Base-by-base conservation (phyloP, 2,888 invertebrate species). In the Apeira syringaria region DNA sequence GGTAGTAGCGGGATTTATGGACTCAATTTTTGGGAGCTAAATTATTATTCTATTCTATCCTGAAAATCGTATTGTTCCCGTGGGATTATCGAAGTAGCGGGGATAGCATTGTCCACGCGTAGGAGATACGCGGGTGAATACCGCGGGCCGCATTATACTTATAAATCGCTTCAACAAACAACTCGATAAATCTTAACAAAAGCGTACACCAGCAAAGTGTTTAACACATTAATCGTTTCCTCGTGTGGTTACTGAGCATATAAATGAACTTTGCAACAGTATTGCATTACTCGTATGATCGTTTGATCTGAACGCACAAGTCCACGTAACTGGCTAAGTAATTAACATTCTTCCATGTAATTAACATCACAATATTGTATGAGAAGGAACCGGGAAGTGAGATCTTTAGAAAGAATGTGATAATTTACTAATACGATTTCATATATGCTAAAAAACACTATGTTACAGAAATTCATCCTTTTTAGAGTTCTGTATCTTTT, bases 341-440 rank as follows among this genome's bases (percentile, higher is more conserved):
- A 45, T 45, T 45, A 45, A 45, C 26, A 45, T 45, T 45, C 39
- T 45, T 30, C 28, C 28, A 38, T 29, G 11, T 25, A 37, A 37
- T 44, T 44, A 44, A 7, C 25, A 13, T 12, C 22, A 13, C 27
- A 31, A 45, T 39, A 27, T 30, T 34, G 30, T 38, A 24, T 28
- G 11, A 38, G 33, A 10, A 17, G 39, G 25, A 20, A 30, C 20
- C 24, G 34, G 45, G 45, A 45, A 45, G 45, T 45, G 38, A 38
- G 26, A 35, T 39, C 34, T 31, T 35, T 30, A 34, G 18, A 6
- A 10, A 11, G 34, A 34, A 30, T 35, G 33, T 38, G n/a, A 18
- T 45, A 39, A 18, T 32, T 12, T 26, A 8, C 12, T 20, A 33
- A 13, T 13, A 13, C n/a, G n/a, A n/a, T 28, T 36, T 13, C 7